Conservation (phyloP, 2,797 vertebrate species). For the Cirrhinus mrigala region DNA sequence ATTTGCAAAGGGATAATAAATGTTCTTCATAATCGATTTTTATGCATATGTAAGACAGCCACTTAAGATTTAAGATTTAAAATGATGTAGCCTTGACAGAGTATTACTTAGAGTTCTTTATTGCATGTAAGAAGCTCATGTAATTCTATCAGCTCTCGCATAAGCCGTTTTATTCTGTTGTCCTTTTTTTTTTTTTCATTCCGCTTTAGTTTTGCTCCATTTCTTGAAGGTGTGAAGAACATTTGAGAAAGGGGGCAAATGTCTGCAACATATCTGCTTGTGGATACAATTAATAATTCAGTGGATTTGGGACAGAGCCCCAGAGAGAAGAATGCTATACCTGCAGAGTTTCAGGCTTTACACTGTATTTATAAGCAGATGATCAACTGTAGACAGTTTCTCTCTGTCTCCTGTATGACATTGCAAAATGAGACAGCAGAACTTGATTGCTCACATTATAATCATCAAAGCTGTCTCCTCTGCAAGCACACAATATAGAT, state of each 20-base stretch:
- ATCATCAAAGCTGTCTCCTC: constrained; percentile 4
- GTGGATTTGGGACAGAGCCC: constrained; percentile 43
- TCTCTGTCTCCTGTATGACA: background rate
- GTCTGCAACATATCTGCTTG: constrained; percentile 43
- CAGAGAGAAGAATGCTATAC: constrained; percentile 45
- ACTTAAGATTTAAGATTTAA: constrained; percentile 16
- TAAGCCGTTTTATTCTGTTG: background rate
- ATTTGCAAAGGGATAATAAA: constrained; percentile 30
- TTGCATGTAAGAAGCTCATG: background rate
- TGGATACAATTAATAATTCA: constrained; percentile 59
- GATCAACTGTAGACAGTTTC: constrained; percentile 5
- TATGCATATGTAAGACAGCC: constrained; percentile 26
- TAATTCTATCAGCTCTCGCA: background rate
- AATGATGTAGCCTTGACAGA: background rate
- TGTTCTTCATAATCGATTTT: constrained; percentile 22
- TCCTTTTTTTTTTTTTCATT: background rate
- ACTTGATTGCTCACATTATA: background rate
- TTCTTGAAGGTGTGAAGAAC: constrained; percentile 33
- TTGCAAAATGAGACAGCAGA: constrained; percentile 25
- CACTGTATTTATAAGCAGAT: background rate
- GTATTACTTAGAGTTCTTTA: constrained; percentile 4
- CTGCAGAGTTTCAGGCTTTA: constrained; percentile 27
- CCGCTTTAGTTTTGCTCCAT: background rate
- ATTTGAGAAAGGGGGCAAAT: constrained; percentile 37
- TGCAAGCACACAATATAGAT: background rate